Base-by-base conservation (phyloP, 2,797 vertebrate genomes). In the Sebastes umbrosus region DNA sequence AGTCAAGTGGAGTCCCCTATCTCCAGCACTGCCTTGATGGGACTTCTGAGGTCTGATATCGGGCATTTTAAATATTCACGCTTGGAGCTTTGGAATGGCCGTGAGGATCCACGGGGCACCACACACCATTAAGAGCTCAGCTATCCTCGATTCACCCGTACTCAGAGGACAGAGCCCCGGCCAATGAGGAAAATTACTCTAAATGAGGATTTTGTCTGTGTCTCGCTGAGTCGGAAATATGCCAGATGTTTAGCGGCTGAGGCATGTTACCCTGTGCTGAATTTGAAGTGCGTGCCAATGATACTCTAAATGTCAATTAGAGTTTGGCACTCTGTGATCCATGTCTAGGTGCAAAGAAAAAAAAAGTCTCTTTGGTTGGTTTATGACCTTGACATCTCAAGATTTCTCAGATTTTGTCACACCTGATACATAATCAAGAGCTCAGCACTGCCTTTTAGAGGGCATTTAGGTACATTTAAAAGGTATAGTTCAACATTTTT, bases 61-160 rank as follows among this genome's bases (percentile, higher is more conserved):
- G 3, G 58, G 60, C 36, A 67, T 84, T 88, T 92, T 92, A 88
- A 92, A 94, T 93, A 93, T 94, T 93, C 92, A 93, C 52, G 76
- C 92, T 86, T 16, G 50, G 82, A 89, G 93, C 80, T 75, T 57
- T 69, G 64, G 77, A 79, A 70, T 12, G 50, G 83, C 71, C 76
- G 4, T 55, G 76, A 88, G 81, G 83, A 88, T 83, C 87, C 75
- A 80, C 24, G 11, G 85, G 79, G 86, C 80, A 70, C 78, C 77
- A 69, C 87, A 83, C 85, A 75, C 87, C 84, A 90, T 87, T 86
- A 91, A 67, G 69, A 88, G 72, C 89, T 80, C 85, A 62, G 87
- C 83, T 91, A 84, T 90, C 86, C 87, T 90, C 32, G 16, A 29
- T 66, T 91, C 83, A 88, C 86, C 83, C 79, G 3, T 10, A 64